phyloP scores from a whole-genome alignment of 2,888 invertebrate genomes.

The Tenthredo mesomela region DNA sequence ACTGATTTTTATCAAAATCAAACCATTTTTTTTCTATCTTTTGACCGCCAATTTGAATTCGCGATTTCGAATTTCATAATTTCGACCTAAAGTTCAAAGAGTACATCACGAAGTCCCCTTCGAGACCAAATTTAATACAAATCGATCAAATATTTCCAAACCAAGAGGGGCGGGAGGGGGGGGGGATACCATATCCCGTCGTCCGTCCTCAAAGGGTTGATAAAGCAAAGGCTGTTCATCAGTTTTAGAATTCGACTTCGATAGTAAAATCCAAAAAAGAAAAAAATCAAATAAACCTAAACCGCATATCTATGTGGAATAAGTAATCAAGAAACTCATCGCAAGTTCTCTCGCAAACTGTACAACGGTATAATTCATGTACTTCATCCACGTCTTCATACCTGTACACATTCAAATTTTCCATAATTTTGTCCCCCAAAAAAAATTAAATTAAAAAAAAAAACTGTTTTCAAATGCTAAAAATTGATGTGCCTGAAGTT shows the following conservation, averaged over 20 bases:
- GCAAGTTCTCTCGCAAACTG: not conserved
- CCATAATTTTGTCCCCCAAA: too few relatives aligned
- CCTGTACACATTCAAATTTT: not conserved
- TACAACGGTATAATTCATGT: not conserved
- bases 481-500: too few relatives aligned
- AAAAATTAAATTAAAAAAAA: too few relatives aligned
- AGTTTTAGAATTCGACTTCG: not conserved
- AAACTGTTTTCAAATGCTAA: too few relatives aligned
- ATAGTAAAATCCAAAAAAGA: not conserved
- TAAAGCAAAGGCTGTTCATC: not conserved
- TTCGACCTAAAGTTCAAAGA: not conserved
- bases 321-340: not conserved
- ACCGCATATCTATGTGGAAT: not conserved
- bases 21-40: not conserved
- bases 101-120: not conserved
- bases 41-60: not conserved
- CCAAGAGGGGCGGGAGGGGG: not conserved
- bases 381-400: not conserved
- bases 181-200: not conserved
- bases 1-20: not conserved
- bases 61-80: not conserved
- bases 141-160: not conserved
- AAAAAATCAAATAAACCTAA: not conserved
- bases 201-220: not conserved
- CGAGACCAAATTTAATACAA: not conserved